phyloP scores from a whole-genome alignment of 1,140 invertebrate genomes.

The Aphelinus certus region DNA sequence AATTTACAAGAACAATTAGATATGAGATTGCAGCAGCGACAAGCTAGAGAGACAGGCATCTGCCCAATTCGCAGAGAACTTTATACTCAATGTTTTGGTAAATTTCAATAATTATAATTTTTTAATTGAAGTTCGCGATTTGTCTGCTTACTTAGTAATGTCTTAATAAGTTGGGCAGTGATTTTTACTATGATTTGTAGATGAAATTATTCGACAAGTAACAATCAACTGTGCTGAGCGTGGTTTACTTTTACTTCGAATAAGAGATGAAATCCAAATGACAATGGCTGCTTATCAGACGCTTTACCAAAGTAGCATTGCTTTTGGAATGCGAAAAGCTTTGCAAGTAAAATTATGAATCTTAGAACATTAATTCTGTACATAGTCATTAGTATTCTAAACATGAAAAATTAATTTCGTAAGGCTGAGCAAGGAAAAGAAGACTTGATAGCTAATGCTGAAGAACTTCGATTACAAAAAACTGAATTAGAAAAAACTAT shows the following conservation, averaged over 20 bases:
- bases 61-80: constrained; percentile 93
- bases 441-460: constrained; percentile 70
- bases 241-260: constrained; percentile 89
- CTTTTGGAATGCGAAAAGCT: constrained; percentile 98
- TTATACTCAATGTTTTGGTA: constrained; percentile 97
- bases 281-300: constrained; percentile 94
- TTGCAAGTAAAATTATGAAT: constrained; percentile 71
- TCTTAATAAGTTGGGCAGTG: not conserved
- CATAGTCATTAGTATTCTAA: not conserved
- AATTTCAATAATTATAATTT: constrained; percentile 46
- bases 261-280: constrained; percentile 95
- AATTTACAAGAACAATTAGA: constrained; percentile 96
- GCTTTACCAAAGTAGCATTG: constrained; percentile 96
- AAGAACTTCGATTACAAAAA: constrained; percentile 76
- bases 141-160: not conserved
- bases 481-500: constrained; percentile 80
- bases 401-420: constrained; percentile 24
- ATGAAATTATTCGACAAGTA: constrained; percentile 93
- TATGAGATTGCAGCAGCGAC: constrained; percentile 87
- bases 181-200: constrained; percentile 61
- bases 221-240: constrained; percentile 97
- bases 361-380: too few species aligned
- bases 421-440: constrained; percentile 76
- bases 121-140: not conserved
- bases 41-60: constrained; percentile 95